A percentile compares a stretch with the other conserved stretches of the same genome.
These are phyloP conservation scores for Amphimallon solstitiale DNA, from an alignment of 2,888 invertebrate genomes.

Conservation along the genomic window DNA sequence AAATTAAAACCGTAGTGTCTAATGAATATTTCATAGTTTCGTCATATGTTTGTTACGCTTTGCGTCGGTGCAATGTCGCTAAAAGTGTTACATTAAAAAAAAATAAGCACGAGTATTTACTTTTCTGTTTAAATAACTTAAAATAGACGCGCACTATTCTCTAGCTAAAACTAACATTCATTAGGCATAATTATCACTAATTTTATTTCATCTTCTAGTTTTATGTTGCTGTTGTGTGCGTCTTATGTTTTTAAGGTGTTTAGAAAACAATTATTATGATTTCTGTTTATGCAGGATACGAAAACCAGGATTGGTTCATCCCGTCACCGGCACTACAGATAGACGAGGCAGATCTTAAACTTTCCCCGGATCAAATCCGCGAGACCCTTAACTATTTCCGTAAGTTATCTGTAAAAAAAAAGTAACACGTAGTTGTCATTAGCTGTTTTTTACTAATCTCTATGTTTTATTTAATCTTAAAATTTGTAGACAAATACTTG, in stretches of 20 bases:
- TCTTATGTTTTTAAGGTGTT: background rate
- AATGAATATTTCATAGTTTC: slow-evolving; percentile 2
- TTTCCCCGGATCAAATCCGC: slow-evolving; percentile 94
- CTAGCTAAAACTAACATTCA: background rate
- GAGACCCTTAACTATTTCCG: slow-evolving; percentile 97
- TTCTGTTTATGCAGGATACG: slow-evolving; percentile 75
- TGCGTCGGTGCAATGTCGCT: background rate
- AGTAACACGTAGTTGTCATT: slow-evolving; percentile 2
- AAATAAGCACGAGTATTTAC: background rate
- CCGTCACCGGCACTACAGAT: slow-evolving; percentile 86
- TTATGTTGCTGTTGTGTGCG: slow-evolving; percentile 11
- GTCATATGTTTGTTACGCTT: background rate
- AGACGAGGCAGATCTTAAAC: slow-evolving; percentile 77
- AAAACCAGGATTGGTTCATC: slow-evolving; percentile 93
- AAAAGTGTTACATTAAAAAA: background rate
- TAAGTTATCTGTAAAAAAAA: slow-evolving; percentile 70
- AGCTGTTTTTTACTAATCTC: background rate
- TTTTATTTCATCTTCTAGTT: background rate
- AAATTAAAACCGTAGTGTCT: background rate
- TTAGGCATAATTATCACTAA: no score
- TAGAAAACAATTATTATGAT: slow-evolving; percentile 34
- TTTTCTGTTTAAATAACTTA: background rate
- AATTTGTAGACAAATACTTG: background rate
- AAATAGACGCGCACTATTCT: background rate
- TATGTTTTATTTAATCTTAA: background rate